Evolutionary conservation across 2,888 invertebrate species (phyloP), one percentile per base, ranked within the genome.

Genomic region (Netelia inedita): DNA sequence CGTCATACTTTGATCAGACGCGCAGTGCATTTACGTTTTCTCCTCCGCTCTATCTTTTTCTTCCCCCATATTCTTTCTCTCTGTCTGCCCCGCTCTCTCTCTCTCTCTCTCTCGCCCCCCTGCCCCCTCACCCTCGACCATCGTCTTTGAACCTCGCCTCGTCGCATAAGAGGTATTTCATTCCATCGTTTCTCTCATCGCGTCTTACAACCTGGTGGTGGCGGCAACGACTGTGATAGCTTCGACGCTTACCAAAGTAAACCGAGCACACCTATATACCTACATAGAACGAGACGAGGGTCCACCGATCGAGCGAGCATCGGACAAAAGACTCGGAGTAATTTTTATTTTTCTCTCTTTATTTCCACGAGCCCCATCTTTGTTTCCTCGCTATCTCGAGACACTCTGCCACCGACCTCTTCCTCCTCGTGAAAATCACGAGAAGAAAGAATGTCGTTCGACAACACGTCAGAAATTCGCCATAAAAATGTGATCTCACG

Each of bases 1-100:
- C 87, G 89, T 90, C 89, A 88, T 87, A 88, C 91, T 91, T 91
- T 91, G 91, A 91, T 91, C 91, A 91, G 89, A 79, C 88, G 86
- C 57, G 11, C 88, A 87, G 89, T 91, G 85, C 88, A 90, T 90
- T 90, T 90, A 89, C 89, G 86, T 86, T 88, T 82, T 82, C 74
- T 68, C 72, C 76, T 46, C 21, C 46, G 55, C 53, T 53, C 43
- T 35, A 65, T 61, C 46, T 76, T 41, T 55, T 35, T 63, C 59
- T 50, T 46, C 14, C 46, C 19, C 28, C 59, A 23, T 61, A n/a
- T 53, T 61, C 59, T 41, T 28, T 57, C 63, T 14, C 76, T 46
- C 46, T 46, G 11, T 46, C 46, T 46, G 11, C 53, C 35, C 35
- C 66, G 19, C 53, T n/a, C 59, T 61, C 57, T 41, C 50, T 57